Evolutionary conservation across 2,113 vertebrate species (phyloP).

Genomic region (Okapia johnstoni): DNA sequence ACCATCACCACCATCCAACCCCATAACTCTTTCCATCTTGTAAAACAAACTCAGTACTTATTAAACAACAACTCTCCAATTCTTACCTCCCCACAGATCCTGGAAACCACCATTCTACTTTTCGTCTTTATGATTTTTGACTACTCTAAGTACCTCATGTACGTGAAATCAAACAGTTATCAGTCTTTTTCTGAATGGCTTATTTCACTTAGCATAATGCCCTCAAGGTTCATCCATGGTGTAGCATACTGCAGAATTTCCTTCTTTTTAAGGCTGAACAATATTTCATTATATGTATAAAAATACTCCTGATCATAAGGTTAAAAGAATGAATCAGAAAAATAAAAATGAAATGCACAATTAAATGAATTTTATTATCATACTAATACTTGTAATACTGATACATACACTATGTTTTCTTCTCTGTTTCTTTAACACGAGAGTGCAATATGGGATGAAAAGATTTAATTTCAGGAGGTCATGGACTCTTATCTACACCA

Average conservation of each 20-base stretch:
- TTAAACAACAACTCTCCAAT: not conserved
- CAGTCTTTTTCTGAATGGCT: not conserved
- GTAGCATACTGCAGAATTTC: not conserved
- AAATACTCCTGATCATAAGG: not conserved
- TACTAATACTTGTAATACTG: not conserved
- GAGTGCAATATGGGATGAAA: not conserved
- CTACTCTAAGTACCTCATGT: not conserved
- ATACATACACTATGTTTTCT: not conserved
- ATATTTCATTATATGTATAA: not conserved
- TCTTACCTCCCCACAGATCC: not conserved
- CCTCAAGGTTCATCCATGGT: not conserved
- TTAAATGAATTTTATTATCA: not conserved
- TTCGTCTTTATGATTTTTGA: not conserved
- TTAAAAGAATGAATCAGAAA: not conserved
- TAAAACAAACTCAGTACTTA: not conserved
- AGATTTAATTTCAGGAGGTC: not conserved
- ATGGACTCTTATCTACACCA: not conserved
- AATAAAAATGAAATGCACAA: not conserved
- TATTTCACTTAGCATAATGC: not conserved
- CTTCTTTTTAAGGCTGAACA: not conserved
- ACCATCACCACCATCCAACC: not conserved
- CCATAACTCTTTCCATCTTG: not conserved
- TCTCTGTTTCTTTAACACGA: not conserved
- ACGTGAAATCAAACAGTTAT: not conserved
- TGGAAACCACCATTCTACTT: not conserved